phyloP scores from a whole-genome alignment of 1,140 invertebrate genomes.

The Heliconius congener region DNA sequence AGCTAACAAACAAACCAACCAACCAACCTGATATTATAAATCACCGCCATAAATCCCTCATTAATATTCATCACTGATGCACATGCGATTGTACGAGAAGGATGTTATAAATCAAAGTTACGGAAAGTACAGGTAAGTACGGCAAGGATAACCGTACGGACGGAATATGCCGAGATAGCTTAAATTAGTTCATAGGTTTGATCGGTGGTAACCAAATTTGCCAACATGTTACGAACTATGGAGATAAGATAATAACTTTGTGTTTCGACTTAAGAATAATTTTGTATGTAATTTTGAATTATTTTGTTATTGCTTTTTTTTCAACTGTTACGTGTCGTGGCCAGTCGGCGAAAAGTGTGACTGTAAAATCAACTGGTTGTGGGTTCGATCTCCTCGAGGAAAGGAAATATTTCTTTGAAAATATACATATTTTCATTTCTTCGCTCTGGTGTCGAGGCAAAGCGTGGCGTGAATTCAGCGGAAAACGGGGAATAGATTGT shows the following conservation, averaged over 20 bases:
- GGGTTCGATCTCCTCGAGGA: too few species aligned
- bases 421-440: too few species aligned
- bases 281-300: not conserved
- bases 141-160: conserved; percentile 36
- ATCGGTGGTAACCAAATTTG: conserved; percentile 54
- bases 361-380: too few species aligned
- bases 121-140: conserved; percentile 11
- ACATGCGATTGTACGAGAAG: conserved; percentile 11
- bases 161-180: conserved; percentile 47
- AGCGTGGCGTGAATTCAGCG: too few species aligned
- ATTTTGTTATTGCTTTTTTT: not conserved
- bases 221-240: conserved; percentile 51
- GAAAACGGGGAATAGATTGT: fast-evolving
- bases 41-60: conserved; percentile 6
- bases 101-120: conserved; percentile 33
- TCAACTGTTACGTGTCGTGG: not conserved
- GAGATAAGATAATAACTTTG: conserved; percentile 18
- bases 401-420: too few species aligned
- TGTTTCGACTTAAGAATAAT: conserved; percentile 5
- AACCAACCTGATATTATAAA: conserved; percentile 3
- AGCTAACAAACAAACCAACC: not conserved
- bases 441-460: too few species aligned
- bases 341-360: too few species aligned
- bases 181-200: conserved; percentile 54
- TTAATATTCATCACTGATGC: conserved; percentile 30